A percentile compares a stretch with the other conserved stretches of the same genome.
These are phyloP conservation scores for Sarcophaga variegata DNA, from an alignment of 2,888 invertebrate species.

Conservation along the genomic window DNA sequence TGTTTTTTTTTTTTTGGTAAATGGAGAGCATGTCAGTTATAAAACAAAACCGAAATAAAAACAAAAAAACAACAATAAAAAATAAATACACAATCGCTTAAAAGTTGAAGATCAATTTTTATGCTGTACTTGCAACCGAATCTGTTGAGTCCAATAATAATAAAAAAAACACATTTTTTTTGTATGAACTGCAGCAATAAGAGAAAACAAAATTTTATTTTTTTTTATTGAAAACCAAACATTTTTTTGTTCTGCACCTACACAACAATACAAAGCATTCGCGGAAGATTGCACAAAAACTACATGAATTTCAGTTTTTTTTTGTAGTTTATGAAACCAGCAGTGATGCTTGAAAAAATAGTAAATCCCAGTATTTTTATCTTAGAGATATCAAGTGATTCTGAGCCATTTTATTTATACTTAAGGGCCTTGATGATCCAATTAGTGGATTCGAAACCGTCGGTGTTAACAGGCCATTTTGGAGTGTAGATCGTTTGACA, in stretches of 20 bases:
- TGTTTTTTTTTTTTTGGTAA: not conserved
- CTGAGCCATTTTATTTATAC: too few species aligned
- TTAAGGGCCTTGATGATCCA: too few species aligned
- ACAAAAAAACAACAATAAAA: not conserved
- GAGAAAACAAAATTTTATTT: not conserved
- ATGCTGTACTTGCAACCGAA: slow-evolving; percentile 45
- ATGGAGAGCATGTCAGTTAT: slow-evolving; percentile 50
- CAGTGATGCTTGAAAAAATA: not conserved
- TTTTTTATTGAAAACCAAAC: slow-evolving; percentile 52
- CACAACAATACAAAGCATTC: slow-evolving; percentile 19
- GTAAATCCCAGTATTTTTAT: not conserved
- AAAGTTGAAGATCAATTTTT: slow-evolving; percentile 51
- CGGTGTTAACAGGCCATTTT: too few species aligned
- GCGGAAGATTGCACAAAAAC: not conserved
- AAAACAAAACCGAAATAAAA: slow-evolving; percentile 2
- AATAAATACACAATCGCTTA: slow-evolving; percentile 37
- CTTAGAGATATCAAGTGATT: too few species aligned
- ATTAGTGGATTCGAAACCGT: too few species aligned
- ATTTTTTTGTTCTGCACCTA: slow-evolving; percentile 50
- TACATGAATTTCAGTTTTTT: not conserved
- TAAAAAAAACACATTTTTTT: slow-evolving; percentile 25
- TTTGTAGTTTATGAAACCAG: not conserved
- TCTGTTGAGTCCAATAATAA: slow-evolving; percentile 45
- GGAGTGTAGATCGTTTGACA: too few species aligned
- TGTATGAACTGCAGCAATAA: slow-evolving; percentile 37